Conservation (phyloP, 2,113 vertebrate genomes). For the Corythaixoides concolor region DNA sequence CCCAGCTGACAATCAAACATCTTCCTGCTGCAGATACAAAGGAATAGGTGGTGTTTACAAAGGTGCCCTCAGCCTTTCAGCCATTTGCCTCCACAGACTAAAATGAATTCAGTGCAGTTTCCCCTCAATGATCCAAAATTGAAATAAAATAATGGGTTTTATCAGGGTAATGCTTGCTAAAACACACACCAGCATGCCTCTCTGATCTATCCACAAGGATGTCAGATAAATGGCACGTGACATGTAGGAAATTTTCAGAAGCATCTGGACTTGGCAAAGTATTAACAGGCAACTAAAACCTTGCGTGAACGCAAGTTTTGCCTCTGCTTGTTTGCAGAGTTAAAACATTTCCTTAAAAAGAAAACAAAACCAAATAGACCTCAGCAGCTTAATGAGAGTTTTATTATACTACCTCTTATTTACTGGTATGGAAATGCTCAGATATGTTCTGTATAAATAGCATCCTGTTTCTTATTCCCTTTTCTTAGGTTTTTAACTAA, state of each 20-base stretch:
- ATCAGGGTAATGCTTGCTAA: background rate
- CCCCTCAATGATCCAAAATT: background rate
- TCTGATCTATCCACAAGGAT: background rate
- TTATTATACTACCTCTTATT: conserved; percentile 43
- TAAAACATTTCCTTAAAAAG: background rate
- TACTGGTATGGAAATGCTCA: conserved; percentile 39
- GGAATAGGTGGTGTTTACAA: background rate
- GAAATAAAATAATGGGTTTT: background rate
- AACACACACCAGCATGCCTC: background rate
- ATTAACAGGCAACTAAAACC: background rate
- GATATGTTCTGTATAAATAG: background rate
- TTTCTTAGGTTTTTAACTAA: conserved; percentile 24
- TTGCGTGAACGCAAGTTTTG: background rate
- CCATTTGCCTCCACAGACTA: background rate
- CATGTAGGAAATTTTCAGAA: background rate
- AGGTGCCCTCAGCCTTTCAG: background rate
- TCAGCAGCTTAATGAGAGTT: conserved; percentile 36
- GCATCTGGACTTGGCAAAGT: background rate
- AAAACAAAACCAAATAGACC: conserved; percentile 37
- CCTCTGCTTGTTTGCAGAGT: background rate
- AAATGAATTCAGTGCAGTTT: background rate
- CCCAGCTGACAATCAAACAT: background rate
- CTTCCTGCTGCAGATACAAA: background rate
- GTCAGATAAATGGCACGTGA: background rate
- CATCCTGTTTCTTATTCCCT: background rate